phyloP scores from a whole-genome alignment of 2,797 vertebrate species.

The Tiaroga cobitis region DNA sequence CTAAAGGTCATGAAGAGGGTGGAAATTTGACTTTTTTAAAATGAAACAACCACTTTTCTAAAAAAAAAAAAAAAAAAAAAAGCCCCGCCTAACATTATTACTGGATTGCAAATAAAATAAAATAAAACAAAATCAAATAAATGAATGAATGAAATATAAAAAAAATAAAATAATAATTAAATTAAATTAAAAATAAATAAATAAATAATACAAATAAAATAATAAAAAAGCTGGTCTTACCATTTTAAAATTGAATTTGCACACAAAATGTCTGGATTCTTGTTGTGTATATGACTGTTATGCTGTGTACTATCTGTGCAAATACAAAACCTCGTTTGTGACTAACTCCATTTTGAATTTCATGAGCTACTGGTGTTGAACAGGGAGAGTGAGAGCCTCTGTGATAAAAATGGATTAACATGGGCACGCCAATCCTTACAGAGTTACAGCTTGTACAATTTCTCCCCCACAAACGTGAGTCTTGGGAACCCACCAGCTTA shows the following conservation, averaged over 20 bases:
- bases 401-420: constrained; percentile 29
- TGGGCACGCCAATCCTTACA: constrained; percentile 1
- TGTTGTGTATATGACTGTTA: not conserved
- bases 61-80: not conserved
- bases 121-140: too few species aligned
- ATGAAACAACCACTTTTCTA: not conserved
- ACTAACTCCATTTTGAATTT: constrained; percentile 20
- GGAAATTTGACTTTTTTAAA: not conserved
- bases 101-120: not conserved
- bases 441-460: constrained; percentile 4
- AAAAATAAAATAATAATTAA: too few species aligned
- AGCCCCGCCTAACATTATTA: not conserved
- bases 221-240: not conserved
- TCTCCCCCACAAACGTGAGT: not conserved
- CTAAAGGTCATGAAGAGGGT: not conserved
- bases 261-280: not conserved
- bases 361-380: constrained; percentile 23
- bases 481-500: not conserved
- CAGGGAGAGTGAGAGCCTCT: not conserved
- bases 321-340: not conserved
- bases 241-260: not conserved
- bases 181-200: too few species aligned
- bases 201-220: not conserved
- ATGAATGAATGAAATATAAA: too few species aligned
- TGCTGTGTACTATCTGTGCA: constrained; percentile 1